Evolutionary conservation across 2,888 invertebrate species (phyloP), one percentile per base, ranked within the genome.

Genomic region (Vandiemenella viatica): DNA sequence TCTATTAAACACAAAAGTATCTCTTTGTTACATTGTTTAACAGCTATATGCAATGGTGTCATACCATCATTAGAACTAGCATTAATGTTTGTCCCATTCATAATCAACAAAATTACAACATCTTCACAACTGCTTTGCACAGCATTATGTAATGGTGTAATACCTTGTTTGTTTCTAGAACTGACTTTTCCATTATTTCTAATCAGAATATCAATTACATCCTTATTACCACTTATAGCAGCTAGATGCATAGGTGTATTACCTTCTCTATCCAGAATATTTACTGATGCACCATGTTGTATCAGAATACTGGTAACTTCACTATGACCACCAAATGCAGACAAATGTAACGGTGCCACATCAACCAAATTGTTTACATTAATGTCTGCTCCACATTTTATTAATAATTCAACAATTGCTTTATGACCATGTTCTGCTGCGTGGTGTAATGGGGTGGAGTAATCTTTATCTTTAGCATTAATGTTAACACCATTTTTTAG

Each of bases 401-500:
- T 15, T 37, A 50, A 19, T 40, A 23, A 5, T 13, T 49, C 21
- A 32, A 42, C 43, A 38, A 49, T 23, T 8, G 45, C 23, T 32
- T 40, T 18, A 45, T 41, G 19, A 13, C 48, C 45, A 37, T 40
- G n/a, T 45, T 40, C 7, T 38, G 42, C 45, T 17, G 49, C 51
- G n/a, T n/a, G n/a, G n/a, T n/a, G n/a, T n/a, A 38, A 38, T n/a
- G 38, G n/a, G 3, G 38, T 38, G 5, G 3, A 3, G 17, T 15
- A 13, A 3, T n/a, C 38, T 55, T 56, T 54, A 26, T 37, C 58
- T 46, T 16, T 48, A 18, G 43, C 52, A 38, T 58, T 49, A 38
- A 56, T 42, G 41, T 55, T 46, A 15, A 46, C 16, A 47, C 18
- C 37, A 37, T 43, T 3, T n/a, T 21, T 13, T 3, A 50, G n/a